Base-by-base conservation (phyloP, 2,888 invertebrate genomes). In the Coenonympha glycerion region DNA sequence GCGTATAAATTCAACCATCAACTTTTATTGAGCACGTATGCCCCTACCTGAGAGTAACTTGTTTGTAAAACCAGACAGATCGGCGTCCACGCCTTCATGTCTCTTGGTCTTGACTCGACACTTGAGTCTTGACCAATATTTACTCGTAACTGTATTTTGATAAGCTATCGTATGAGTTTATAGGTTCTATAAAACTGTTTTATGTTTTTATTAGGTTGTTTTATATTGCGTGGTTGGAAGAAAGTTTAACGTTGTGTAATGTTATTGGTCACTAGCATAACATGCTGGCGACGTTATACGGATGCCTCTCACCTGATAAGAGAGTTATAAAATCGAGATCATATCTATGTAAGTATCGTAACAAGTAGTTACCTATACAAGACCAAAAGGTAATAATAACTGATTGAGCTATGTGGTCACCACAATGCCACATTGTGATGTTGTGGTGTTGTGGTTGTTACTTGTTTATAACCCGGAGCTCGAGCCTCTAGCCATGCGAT, bases 61-160 rank as follows among this genome's bases (percentile, higher is more conserved):
- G 33, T 34, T 49, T 46, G 47, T 46, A 41, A 37, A 49, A 45
- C 47, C 36, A 56, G 56, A 56, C 54, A 41, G 11, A 3, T 5
- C 49, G 52, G 57, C 55, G 46, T 44, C 55, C 37, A 37, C 33
- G 49, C 53, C 55, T 54, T 56, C 54, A 34, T 46, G 47, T 55
- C 44, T 49, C n/a, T 42, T 49, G 49, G 40, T 28, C 40, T 37
- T n/a, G n/a, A n/a, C n/a, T n/a, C n/a, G n/a, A n/a, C n/a, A n/a
- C n/a, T n/a, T n/a, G n/a, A n/a, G n/a, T n/a, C n/a, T n/a, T 46
- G 49, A 50, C 46, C 53, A 53, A 45, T 57, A 53, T 57, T 57
- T 45, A 47, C 42, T 49, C 21, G 26, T 49, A 57, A 55, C 55
- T 49, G 49, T 55, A 53, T 53, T 47, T 53, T 53, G 48, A 47